A percentile compares a stretch with the other conserved stretches of the same genome.
These are phyloP conservation scores for Drosophila glabriapex DNA, from an alignment of 2,888 invertebrate species.

Conservation along the genomic window DNA sequence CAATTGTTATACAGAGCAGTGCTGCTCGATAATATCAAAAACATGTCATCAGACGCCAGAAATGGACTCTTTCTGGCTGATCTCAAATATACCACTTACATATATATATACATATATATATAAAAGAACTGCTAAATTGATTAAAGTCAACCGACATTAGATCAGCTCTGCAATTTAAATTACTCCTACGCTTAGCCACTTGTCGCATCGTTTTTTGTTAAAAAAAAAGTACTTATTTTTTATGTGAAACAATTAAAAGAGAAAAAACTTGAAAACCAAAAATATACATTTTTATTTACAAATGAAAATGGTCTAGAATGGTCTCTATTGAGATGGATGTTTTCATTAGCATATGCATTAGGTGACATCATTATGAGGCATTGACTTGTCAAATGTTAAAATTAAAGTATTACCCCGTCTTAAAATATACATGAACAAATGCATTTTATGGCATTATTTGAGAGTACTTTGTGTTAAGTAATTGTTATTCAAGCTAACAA, in stretches of 20 bases:
- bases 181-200: slow-evolving; percentile 18
- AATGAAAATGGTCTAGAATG: not conserved
- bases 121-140: slow-evolving; percentile 9
- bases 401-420: slow-evolving; percentile 14
- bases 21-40: slow-evolving; percentile 43
- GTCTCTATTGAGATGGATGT: not conserved
- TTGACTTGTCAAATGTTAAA: slow-evolving; percentile 11
- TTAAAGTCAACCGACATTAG: slow-evolving; percentile 16
- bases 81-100: not conserved
- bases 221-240: not conserved
- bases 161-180: slow-evolving; percentile 16
- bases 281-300: not conserved
- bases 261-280: not conserved
- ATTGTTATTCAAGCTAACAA: slow-evolving; percentile 1
- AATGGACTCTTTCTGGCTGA: not conserved
- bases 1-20: slow-evolving; percentile 27
- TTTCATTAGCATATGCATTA: not conserved
- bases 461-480: slow-evolving; percentile 16
- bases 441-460: slow-evolving; percentile 9
- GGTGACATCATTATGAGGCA: slow-evolving; percentile 15
- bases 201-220: not conserved
- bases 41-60: slow-evolving; percentile 28
- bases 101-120: not conserved
- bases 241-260: not conserved
- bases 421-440: slow-evolving; percentile 5